These are phyloP conservation scores for Pomatorhinus ruficollis DNA, from an alignment of 2,113 vertebrate species.

Conservation along the genomic window DNA sequence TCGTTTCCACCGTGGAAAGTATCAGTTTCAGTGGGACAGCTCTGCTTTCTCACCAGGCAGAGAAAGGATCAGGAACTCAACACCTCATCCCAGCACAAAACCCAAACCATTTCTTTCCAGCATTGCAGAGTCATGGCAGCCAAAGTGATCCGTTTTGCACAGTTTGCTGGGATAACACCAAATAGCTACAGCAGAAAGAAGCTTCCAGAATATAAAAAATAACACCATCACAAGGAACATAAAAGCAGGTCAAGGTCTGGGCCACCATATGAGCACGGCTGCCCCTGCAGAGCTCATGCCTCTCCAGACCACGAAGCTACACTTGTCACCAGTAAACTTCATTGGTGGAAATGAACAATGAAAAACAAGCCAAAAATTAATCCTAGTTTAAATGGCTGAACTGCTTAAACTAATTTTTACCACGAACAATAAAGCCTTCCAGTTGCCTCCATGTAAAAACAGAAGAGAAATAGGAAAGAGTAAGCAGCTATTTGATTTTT, in stretches of 20 bases:
- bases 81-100: not conserved
- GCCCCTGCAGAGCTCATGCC: not conserved
- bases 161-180: not conserved
- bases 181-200: not conserved
- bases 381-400: not conserved
- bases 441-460: not conserved
- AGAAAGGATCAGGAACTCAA: not conserved
- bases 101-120: not conserved
- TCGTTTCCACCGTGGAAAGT: not conserved
- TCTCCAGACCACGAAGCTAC: not conserved
- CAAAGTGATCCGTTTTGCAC: accelerated
- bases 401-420: not conserved
- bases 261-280: not conserved
- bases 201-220: not conserved
- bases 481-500: not conserved
- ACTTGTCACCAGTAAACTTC: not conserved
- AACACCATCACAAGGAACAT: not conserved
- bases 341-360: accelerated
- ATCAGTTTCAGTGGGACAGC: not conserved
- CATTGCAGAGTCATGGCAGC: accelerated
- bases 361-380: not conserved
- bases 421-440: not conserved
- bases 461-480: not conserved
- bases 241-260: not conserved
- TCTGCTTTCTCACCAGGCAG: not conserved